These are phyloP conservation scores for Epistrophella euchroma DNA, from an alignment of 2,888 invertebrate species.

Conservation along the genomic window DNA sequence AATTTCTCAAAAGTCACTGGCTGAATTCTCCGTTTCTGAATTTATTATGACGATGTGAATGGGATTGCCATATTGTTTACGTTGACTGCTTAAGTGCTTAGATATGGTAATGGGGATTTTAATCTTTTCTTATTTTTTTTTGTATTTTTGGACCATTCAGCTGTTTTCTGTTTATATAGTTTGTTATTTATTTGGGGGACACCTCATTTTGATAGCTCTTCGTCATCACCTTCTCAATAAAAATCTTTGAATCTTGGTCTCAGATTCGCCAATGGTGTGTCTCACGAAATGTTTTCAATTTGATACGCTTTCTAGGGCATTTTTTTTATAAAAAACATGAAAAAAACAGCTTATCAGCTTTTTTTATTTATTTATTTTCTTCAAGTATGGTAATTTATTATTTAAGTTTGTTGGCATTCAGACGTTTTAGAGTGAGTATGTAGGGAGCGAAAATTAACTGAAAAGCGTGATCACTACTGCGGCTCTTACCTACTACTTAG, in stretches of 20 bases:
- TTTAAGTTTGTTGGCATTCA: not conserved
- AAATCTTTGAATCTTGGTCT: not conserved
- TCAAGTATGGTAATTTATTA: constrained; percentile 1
- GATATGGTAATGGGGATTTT: not conserved
- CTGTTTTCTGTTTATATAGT: constrained; percentile 53
- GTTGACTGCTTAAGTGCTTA: not conserved
- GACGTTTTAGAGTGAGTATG: not conserved
- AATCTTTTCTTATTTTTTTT: constrained; percentile 45
- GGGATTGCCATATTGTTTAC: constrained; percentile 44
- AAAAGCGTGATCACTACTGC: constrained; percentile 3
- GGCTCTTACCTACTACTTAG: not conserved
- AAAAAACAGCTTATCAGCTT: constrained; percentile 50
- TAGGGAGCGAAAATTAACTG: not conserved
- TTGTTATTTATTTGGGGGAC: constrained; percentile 16
- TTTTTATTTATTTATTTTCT: constrained; percentile 1
- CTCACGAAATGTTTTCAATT: not conserved
- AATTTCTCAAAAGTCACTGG: not conserved
- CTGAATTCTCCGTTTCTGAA: not conserved
- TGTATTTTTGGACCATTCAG: constrained; percentile 45
- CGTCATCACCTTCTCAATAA: not conserved
- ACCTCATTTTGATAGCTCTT: not conserved
- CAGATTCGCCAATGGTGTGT: not conserved
- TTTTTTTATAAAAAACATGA: not conserved
- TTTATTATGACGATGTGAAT: not conserved
- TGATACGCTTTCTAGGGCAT: constrained; percentile 31